Evolutionary conservation across 1,140 invertebrate genomes (phyloP).

Genomic region (Drosophila funebris): DNA sequence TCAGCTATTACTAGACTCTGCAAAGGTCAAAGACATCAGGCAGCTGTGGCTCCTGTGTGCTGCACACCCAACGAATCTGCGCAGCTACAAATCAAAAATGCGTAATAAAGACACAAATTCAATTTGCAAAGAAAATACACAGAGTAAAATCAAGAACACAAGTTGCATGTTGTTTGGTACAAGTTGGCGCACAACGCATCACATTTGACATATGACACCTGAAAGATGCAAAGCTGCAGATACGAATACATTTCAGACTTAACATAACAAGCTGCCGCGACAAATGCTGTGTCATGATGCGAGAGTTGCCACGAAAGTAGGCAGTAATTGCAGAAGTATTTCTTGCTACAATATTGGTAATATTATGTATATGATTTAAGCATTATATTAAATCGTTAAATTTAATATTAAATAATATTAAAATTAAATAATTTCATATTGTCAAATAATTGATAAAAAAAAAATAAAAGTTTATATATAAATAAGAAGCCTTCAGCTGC

Average conservation of each 20-base stretch:
- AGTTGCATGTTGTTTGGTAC: not conserved
- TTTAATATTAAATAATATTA: too few species aligned
- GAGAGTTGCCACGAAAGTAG: not conserved
- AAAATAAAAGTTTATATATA: too few species aligned
- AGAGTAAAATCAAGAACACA: slow-evolving; percentile 13
- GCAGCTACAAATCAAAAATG: slow-evolving; percentile 76
- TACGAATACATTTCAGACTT: slow-evolving; percentile 48
- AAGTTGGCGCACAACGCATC: slow-evolving; percentile 36
- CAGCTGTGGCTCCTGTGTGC: slow-evolving; percentile 35
- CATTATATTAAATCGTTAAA: too few species aligned
- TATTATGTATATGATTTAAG: too few species aligned
- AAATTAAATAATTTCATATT: too few species aligned
- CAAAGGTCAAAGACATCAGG: slow-evolving; percentile 75
- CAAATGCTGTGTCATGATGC: not conserved
- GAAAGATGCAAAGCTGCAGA: slow-evolving; percentile 53
- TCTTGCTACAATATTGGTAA: too few species aligned
- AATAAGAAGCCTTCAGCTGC: too few species aligned
- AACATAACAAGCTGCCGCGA: slow-evolving; percentile 43
- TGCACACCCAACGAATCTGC: slow-evolving; percentile 42
- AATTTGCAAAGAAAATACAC: slow-evolving; percentile 51
- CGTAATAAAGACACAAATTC: slow-evolving; percentile 79
- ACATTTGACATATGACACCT: slow-evolving; percentile 70
- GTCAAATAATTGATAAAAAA: too few species aligned
- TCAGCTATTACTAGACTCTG: slow-evolving; percentile 62
- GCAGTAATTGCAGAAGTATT: not conserved